Evolutionary conservation across 2,888 invertebrate species (phyloP), one percentile per base, ranked within the genome.

Genomic region (Yponomeuta sedellus): DNA sequence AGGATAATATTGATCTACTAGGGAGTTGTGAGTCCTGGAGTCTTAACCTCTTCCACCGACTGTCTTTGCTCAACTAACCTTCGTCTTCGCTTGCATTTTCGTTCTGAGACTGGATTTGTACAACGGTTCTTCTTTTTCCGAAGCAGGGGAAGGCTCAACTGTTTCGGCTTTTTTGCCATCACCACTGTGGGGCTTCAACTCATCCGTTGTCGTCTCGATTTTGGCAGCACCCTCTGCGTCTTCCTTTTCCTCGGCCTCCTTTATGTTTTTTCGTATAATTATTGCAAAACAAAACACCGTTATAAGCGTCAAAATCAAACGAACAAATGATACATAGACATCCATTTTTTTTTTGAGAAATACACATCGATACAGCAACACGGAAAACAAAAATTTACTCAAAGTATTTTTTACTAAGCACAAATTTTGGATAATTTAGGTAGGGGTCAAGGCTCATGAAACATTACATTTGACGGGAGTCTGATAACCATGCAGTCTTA

Each of bases 131-230:
- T 91, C 44, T 72, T 86, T 90, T 67, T 91, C 91, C 19, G 84
- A 79, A 56, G 79, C 73, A 56, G 86, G 83, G 25, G 84, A 78
- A 56, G 79, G 72, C 68, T 79, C 84, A 52, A 78, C 74, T 66
- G 73, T 73, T 71, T 82, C 84, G 64, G 66, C 68, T 70, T 78
- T 70, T 71, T 80, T 80, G 69, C 77, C 69, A 71, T 82, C 84
- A 69, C 77, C 81, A 68, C 79, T 78, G 74, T 78, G 82, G 63
- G 89, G 90, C 83, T 85, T 90, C 78, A 89, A 78, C 80, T 90
- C 90, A 69, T 88, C 89, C 64, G 90, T 88, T 8, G 88, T 90
- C 22, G 90, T 88, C 74, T 91, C 91, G 75, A 91, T 87, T 83
- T 88, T 86, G 69, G 91, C 91, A 71, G 88, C 86, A 12, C 58